Evolutionary conservation across 2,113 vertebrate species (phyloP).

Genomic region (Hemichromis elongatus): DNA sequence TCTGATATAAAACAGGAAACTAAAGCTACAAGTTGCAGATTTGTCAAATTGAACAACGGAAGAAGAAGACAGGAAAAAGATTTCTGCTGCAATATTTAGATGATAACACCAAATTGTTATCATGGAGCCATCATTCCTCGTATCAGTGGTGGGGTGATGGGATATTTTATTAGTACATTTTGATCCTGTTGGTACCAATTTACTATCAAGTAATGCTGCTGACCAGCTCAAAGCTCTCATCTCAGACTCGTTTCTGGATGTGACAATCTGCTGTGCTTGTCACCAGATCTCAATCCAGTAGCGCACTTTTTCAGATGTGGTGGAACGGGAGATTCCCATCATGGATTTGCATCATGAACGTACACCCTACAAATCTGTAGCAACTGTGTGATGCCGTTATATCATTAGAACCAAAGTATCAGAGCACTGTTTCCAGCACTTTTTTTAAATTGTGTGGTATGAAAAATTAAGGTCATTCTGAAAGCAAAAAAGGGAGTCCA

Average conservation of each 20-base stretch:
- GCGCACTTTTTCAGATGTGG: neutral
- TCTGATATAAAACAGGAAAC: neutral
- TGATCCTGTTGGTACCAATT: neutral
- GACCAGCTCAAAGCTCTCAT: neutral
- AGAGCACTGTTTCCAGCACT: neutral
- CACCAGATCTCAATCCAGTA: neutral
- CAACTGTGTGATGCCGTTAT: neutral
- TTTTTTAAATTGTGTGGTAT: neutral
- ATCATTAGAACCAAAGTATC: neutral
- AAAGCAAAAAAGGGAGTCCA: neutral
- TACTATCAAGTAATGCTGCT: neutral
- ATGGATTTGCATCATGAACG: neutral
- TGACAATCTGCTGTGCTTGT: neutral
- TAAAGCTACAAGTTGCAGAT: neutral
- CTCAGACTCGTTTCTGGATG: neutral
- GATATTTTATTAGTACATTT: neutral
- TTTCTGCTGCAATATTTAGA: neutral
- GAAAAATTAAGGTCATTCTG: neutral
- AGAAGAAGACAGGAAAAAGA: neutral
- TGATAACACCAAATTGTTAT: neutral
- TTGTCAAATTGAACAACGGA: neutral
- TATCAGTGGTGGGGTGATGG: neutral
- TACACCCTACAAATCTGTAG: neutral
- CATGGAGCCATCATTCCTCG: neutral
- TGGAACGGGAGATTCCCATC: neutral